Conservation (phyloP, 2,797 vertebrate genomes). For the Fistularia commersonii region DNA sequence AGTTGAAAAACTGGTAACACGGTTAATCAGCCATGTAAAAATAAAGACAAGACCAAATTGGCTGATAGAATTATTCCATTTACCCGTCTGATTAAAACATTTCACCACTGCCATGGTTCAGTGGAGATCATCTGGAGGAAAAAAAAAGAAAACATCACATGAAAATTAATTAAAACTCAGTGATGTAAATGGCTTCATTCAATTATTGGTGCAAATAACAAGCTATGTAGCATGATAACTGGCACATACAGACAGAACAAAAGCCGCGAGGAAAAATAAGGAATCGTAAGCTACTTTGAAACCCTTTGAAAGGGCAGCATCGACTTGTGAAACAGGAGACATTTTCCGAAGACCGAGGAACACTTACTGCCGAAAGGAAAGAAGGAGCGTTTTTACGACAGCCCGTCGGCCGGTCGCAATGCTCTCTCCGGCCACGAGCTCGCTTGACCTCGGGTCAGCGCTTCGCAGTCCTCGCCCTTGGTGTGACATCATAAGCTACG, state of each 20-base stretch:
- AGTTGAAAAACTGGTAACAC: slow-evolving; percentile 64
- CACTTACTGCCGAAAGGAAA: slow-evolving; percentile 45
- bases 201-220: slow-evolving; percentile 64
- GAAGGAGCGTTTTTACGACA: slow-evolving; percentile 47
- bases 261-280: slow-evolving; percentile 37
- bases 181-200: slow-evolving; percentile 60
- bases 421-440: slow-evolving; percentile 52
- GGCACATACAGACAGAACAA: slow-evolving; percentile 29
- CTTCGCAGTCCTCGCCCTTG: slow-evolving; percentile 45
- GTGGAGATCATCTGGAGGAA: slow-evolving; percentile 48
- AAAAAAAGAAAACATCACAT: slow-evolving; percentile 44
- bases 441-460: slow-evolving; percentile 49
- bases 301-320: slow-evolving; percentile 56
- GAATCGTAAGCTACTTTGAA: slow-evolving; percentile 50
- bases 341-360: slow-evolving; percentile 60
- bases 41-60: slow-evolving; percentile 68
- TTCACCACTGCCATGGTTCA: slow-evolving; percentile 59
- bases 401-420: slow-evolving; percentile 32
- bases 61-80: slow-evolving; percentile 74
- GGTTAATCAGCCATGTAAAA: slow-evolving; percentile 71
- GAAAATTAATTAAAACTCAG: slow-evolving; percentile 72
- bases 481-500: slow-evolving; percentile 57
- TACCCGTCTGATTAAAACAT: slow-evolving; percentile 69
- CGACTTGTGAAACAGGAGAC: slow-evolving; percentile 54
- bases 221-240: slow-evolving; percentile 52